Base-by-base conservation (phyloP, 2,888 invertebrate genomes). In the Scaptomyza cyrtandrae region DNA sequence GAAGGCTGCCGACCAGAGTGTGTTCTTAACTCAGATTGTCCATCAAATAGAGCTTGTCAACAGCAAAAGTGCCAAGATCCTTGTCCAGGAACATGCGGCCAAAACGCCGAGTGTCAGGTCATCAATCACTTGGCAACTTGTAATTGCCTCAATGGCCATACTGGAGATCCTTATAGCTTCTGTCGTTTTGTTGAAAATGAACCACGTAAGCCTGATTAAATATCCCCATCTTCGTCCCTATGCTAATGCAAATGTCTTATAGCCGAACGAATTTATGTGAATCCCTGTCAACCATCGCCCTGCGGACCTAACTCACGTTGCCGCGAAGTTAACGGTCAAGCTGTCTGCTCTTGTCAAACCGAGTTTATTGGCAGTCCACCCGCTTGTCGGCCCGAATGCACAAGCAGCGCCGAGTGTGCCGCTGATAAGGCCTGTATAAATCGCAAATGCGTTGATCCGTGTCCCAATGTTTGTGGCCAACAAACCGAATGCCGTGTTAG, bases 221-320 rank as follows among this genome's bases (percentile, higher is more conserved):
- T 14, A 16, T 9, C 1, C 7, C 2, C 13, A 6, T 7, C 6
- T 0, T 3, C 39, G 5, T 37, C 10, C 19, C n/a, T 9, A 19
- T 16, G 19, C 14, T 55, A 16, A 52, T 6, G 11, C 7, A 37
- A 44, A 54, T 58, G 48, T 59, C 13, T 84, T 88, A 16, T 77
- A 95, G 94, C 93, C 39, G 86, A 90, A 50, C 80, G 90, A 27
- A 89, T 91, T 39, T 92, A 93, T 63, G 89, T 92, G 4, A 93
- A 95, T 85, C 96, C 96, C 2, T 97, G 97, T 88, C 92, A 93
- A 71, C 96, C 96, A 54, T 95, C 95, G 3, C 96, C 96, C 0
- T 97, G 97, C 89, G 97, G 97, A 39, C 95, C 96, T 6, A 96
- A 97, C 88, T 96, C 97, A 73, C 93, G 95, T 81, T 97, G 97